A percentile compares a stretch with the other conserved stretches of the same genome.
Evolutionary conservation across 2,797 vertebrate species (phyloP).

Genomic region (Corythornis leucogaster): DNA sequence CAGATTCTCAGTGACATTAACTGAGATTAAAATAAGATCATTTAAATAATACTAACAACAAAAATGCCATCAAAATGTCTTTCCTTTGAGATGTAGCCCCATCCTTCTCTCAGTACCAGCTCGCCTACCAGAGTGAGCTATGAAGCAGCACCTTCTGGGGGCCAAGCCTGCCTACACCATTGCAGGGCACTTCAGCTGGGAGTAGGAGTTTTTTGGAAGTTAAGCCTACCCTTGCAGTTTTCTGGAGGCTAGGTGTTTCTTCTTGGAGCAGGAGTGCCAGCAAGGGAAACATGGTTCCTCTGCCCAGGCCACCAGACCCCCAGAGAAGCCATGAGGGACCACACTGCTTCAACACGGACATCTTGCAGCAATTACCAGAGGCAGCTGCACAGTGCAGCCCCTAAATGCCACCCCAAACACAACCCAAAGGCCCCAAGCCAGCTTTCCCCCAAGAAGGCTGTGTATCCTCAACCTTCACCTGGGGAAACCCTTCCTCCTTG

Average conservation of each 20-base stretch:
- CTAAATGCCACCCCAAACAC: neutral
- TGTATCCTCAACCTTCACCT: neutral
- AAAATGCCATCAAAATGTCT: neutral
- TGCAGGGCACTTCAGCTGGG: neutral
- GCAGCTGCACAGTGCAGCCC: neutral
- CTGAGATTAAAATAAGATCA: constrained; percentile 16
- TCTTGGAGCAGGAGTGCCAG: neutral
- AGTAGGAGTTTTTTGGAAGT: neutral
- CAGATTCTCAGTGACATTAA: neutral
- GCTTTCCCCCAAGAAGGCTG: neutral
- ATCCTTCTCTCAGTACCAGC: neutral
- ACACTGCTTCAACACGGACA: neutral
- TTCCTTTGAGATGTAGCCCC: neutral
- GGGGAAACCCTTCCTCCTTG: constrained; percentile 26
- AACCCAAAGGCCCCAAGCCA: neutral
- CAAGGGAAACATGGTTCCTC: neutral
- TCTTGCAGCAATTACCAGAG: constrained; percentile 19
- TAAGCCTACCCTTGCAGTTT: neutral
- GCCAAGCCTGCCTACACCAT: neutral
- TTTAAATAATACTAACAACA: constrained; percentile 41
- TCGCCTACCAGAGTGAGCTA: neutral
- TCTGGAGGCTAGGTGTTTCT: neutral
- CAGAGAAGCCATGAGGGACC: neutral
- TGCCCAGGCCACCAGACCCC: neutral
- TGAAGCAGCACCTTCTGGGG: neutral